phyloP scores from a whole-genome alignment of 1,140 invertebrate species.

The Arion vulgaris region DNA sequence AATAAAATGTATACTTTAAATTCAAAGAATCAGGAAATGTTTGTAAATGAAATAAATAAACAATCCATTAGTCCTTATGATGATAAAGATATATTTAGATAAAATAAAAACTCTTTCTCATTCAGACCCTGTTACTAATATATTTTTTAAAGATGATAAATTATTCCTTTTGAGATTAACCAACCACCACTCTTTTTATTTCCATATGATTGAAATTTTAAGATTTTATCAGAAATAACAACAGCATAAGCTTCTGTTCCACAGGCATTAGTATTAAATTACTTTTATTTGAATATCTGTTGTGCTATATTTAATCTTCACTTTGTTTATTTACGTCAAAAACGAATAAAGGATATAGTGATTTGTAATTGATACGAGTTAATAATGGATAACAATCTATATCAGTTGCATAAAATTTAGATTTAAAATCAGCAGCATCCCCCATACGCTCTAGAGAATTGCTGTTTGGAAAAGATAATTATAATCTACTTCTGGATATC shows the following conservation, averaged over 20 bases:
- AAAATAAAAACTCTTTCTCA: too few relatives aligned
- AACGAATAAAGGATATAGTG: background rate
- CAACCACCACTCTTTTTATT: background rate
- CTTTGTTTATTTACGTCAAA: background rate
- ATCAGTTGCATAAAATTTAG: background rate
- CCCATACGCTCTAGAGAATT: background rate
- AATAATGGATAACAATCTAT: too few relatives aligned
- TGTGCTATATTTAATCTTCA: background rate
- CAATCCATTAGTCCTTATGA: background rate
- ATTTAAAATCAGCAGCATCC: background rate
- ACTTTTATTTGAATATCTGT: background rate
- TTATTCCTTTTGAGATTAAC: too few relatives aligned
- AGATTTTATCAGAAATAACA: background rate
- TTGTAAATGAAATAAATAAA: background rate
- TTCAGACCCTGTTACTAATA: too few relatives aligned
- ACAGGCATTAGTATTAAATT: too few relatives aligned
- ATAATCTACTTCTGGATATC: too few relatives aligned
- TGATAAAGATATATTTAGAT: background rate
- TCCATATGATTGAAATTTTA: background rate
- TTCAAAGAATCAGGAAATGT: slow-evolving; percentile 15
- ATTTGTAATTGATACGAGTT: background rate
- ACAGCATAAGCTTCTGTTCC: background rate
- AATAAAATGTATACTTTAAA: too few relatives aligned
- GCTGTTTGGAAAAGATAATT: too few relatives aligned
- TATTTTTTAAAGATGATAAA: too few relatives aligned